Evolutionary conservation across 1,140 invertebrate genomes (phyloP).

Genomic region (Hycleus cichorii): DNA sequence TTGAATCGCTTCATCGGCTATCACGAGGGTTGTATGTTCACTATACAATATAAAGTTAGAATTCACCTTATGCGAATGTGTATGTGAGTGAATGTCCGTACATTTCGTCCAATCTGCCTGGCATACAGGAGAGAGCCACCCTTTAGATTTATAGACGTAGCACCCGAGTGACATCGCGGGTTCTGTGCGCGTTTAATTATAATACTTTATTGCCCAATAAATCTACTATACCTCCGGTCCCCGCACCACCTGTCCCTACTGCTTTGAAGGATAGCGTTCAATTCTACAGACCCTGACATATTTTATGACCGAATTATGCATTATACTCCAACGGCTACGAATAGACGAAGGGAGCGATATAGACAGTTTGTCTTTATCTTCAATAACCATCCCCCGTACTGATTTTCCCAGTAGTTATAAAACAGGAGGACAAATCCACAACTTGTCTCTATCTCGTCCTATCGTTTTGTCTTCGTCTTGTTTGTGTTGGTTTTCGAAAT

Average conservation of each 20-base stretch:
- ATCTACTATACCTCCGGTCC: conserved; percentile 34
- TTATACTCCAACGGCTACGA: conserved; percentile 31
- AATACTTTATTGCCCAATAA: conserved; percentile 45
- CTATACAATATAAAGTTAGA: background rate
- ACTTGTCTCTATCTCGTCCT: background rate
- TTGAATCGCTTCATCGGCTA: background rate
- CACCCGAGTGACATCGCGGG: conserved; percentile 40
- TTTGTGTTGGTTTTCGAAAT: conserved; percentile 14
- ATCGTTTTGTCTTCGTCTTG: conserved; percentile 23
- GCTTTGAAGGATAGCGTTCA: conserved; percentile 44
- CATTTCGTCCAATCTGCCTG: conserved; percentile 13
- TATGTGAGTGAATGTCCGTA: conserved; percentile 16
- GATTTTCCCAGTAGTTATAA: no score
- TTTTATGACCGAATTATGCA: conserved; percentile 46
- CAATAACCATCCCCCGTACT: no score
- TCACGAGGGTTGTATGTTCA: conserved; percentile 24
- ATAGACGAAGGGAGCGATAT: no score
- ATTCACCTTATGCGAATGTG: background rate
- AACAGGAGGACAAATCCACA: no score
- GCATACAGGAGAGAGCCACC: conserved; percentile 14
- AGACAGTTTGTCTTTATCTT: no score
- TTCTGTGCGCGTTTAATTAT: conserved; percentile 43
- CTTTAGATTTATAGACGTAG: conserved; percentile 41
- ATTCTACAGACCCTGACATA: conserved; percentile 42
- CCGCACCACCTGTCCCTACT: conserved; percentile 24